Conservation (phyloP, 2,888 invertebrate genomes). For the Melangyna quadrimaculata region DNA sequence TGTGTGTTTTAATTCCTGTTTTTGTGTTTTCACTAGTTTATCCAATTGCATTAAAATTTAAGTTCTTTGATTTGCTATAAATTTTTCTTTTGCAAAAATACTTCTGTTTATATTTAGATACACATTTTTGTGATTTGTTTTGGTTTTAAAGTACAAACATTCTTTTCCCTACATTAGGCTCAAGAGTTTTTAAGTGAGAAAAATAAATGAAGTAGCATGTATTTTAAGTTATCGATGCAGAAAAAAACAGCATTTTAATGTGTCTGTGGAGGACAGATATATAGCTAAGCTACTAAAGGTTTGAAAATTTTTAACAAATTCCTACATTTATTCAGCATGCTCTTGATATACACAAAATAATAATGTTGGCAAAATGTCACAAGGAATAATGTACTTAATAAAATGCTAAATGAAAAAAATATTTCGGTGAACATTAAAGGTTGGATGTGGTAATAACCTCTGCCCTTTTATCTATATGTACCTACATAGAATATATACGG, state of each 20-base stretch:
- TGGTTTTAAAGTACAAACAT: constrained; percentile 11
- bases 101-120: not conserved
- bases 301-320: not conserved
- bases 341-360: not conserved
- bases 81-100: constrained; percentile 1
- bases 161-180: not conserved
- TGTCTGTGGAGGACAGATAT: not conserved
- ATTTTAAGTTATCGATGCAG: not conserved
- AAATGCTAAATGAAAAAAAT: not conserved
- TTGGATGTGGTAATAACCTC: not conserved
- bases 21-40: not conserved
- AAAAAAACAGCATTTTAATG: not conserved
- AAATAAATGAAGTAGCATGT: not conserved
- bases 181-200: not conserved
- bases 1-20: constrained; percentile 18
- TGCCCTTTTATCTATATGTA: not conserved
- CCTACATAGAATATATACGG: not conserved
- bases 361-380: not conserved
- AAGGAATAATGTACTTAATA: not conserved
- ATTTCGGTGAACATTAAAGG: not conserved
- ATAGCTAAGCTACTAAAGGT: no score
- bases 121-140: not conserved
- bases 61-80: not conserved
- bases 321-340: not conserved
- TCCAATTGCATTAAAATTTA: not conserved